Evolutionary conservation across 2,113 vertebrate genomes (phyloP).

Genomic region (Uria aalge): DNA sequence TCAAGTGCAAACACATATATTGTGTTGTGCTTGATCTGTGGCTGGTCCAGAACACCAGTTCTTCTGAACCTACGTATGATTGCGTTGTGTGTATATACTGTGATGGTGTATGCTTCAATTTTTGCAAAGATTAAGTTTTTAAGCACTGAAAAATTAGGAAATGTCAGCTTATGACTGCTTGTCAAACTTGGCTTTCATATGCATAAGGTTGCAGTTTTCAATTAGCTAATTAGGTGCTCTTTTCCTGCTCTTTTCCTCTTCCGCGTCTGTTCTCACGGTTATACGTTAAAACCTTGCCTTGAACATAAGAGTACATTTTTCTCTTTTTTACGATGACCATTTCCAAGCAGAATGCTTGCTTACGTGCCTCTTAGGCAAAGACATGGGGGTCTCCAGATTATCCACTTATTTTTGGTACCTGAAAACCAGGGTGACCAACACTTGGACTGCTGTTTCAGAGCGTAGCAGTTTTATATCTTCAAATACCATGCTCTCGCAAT

Average conservation of each 20-base stretch:
- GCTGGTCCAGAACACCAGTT: background rate
- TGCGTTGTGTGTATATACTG: background rate
- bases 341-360: background rate
- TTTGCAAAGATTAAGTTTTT: background rate
- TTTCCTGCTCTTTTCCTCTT: background rate
- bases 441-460: background rate
- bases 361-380: background rate
- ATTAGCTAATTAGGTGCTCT: background rate
- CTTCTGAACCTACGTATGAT: background rate
- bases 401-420: background rate
- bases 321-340: background rate
- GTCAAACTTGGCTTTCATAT: background rate
- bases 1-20: background rate
- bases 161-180: background rate
- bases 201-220: background rate
- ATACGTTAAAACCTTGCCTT: background rate
- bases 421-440: background rate
- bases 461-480: background rate
- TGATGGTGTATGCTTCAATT: background rate
- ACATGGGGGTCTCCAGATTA: background rate
- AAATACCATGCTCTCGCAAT: background rate
- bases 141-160: background rate
- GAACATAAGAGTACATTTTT: background rate
- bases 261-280: background rate
- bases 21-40: background rate